These are phyloP conservation scores for Maniola jurtina DNA, from an alignment of 1,140 invertebrate species.

Conservation along the genomic window DNA sequence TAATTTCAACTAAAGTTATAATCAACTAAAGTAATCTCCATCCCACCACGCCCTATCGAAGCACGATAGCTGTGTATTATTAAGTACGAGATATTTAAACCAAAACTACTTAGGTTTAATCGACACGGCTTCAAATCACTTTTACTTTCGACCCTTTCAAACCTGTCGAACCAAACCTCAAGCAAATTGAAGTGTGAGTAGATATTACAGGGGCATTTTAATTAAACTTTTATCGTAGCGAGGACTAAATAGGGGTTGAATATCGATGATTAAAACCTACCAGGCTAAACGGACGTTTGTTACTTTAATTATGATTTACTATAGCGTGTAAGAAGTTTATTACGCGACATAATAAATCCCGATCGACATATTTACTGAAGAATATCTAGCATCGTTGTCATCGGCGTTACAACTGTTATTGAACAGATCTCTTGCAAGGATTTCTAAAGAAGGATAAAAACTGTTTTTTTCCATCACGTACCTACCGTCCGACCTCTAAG, in stretches of 20 bases:
- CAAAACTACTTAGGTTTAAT: slow-evolving; percentile 5
- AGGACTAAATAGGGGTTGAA: slow-evolving; percentile 54
- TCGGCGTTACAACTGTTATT: too few species aligned
- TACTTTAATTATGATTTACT: slow-evolving; percentile 67
- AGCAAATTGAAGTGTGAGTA: slow-evolving; percentile 24
- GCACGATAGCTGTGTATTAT: neutral
- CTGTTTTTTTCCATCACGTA: too few species aligned
- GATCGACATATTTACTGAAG: too few species aligned
- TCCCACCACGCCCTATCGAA: neutral
- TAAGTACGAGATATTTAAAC: neutral
- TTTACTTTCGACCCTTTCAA: slow-evolving; percentile 8
- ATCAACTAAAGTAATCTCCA: neutral
- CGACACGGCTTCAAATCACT: slow-evolving; percentile 5
- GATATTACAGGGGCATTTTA: slow-evolving; percentile 49
- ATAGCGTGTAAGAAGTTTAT: slow-evolving; percentile 18
- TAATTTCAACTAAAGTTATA: too few species aligned
- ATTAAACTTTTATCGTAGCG: slow-evolving; percentile 64
- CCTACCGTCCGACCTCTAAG: too few species aligned
- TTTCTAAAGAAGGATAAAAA: neutral
- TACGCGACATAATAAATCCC: too few species aligned
- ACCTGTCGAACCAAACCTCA: slow-evolving; percentile 18
- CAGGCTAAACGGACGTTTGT: slow-evolving; percentile 67
- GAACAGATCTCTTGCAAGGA: too few species aligned
- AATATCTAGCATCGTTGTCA: too few species aligned
- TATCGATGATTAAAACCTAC: slow-evolving; percentile 56